Evolutionary conservation across 2,113 vertebrate genomes (phyloP), one percentile per base, ranked within the genome.

Genomic region (Neogale vison): DNA sequence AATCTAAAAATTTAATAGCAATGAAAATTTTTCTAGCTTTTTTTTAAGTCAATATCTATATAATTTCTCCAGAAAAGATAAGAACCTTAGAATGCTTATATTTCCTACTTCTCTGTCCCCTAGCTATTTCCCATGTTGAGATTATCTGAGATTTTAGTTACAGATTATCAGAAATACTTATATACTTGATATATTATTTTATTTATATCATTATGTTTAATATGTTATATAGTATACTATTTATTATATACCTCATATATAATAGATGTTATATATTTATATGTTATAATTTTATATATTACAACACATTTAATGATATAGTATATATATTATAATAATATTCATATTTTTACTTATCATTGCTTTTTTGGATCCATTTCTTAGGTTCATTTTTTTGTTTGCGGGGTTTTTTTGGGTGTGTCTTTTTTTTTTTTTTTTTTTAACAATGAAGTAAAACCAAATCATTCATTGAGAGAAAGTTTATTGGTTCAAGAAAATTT

Each of bases 101-200:
- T 93, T 61, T 65, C 36, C 5, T 55, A 21, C 4, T 61, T 34
- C 15, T 50, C 6, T 36, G 86, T n/a, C 88, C 3, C 5, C 10
- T 6, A 47, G 59, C 55, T 88, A 72, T 59, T 72, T 69, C 5
- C 34, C 31, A 34, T 76, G 18, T 83, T 92, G 63, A 74, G 23
- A 92, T 95, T 85, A 71, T 77, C 15, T 95, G 15, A 11, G 45
- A 77, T 71, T 93, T 95, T 55, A 92, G 47, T 80, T 89, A 8
- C 34, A 34, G 4, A 65, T 59, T 63, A 1, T 86, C 79, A 85
- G 2, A 15, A 80, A 84, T 88, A 80, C 50, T 88, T 67, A 71
- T 63, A 59, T 59, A 39, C 21, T 72, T 74, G 61, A 26, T 17
- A 63, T 52, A 15, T 72, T 72, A 69, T 59, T 89, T 95, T 86